Conservation (phyloP, 2,888 invertebrate species). For the Cryptophagus acutangulus region DNA sequence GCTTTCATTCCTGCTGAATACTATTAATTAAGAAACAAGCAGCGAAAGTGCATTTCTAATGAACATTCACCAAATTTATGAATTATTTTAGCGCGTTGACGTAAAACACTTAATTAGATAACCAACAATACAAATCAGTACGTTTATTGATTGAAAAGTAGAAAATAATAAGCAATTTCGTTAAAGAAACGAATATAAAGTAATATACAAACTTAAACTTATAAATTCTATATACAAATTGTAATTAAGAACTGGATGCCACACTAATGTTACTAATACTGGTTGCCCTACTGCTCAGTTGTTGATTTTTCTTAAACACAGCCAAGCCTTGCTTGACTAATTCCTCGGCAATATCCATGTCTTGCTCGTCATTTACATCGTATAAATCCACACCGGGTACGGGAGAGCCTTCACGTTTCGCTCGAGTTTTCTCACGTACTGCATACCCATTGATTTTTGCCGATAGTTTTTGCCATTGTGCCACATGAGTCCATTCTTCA, state of each 20-base stretch:
- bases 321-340: slow-evolving; percentile 60
- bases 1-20: no score
- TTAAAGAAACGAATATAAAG: not conserved
- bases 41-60: no score
- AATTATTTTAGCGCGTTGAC: no score
- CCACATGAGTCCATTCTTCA: slow-evolving; percentile 67
- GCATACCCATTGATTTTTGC: slow-evolving; percentile 72
- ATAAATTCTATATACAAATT: not conserved
- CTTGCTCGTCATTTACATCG: slow-evolving; percentile 61
- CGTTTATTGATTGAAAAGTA: no score
- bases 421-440: slow-evolving; percentile 49
- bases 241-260: slow-evolving; percentile 32
- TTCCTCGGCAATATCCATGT: slow-evolving; percentile 59
- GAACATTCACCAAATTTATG: no score
- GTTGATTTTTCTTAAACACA: slow-evolving; percentile 37
- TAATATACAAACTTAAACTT: not conserved
- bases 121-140: no score
- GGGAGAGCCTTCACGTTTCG: slow-evolving; percentile 62
- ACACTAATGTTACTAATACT: slow-evolving; percentile 40
- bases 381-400: slow-evolving; percentile 74
- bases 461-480: slow-evolving; percentile 74
- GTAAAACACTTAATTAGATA: no score
- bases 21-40: no score
- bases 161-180: no score
- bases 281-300: slow-evolving; percentile 32